Evolutionary conservation across 2,888 invertebrate genomes (phyloP), one percentile per base, ranked within the genome.

Genomic region (Pharmacophagus antenor): DNA sequence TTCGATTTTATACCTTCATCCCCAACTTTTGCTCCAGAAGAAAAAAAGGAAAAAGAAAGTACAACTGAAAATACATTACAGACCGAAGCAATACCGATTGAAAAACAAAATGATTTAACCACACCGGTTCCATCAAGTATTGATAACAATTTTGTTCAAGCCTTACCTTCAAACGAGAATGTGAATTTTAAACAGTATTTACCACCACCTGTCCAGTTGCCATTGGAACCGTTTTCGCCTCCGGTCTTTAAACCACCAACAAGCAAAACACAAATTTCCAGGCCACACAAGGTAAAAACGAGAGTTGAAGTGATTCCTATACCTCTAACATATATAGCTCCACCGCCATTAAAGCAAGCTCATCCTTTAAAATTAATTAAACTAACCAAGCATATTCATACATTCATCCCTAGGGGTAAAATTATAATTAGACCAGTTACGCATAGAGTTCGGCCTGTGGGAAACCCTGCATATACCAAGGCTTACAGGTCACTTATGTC

Each of bases 301-400:
- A 73, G 78, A 21, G 86, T 90, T 0, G 89, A 90, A 70, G 73
- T 90, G 0, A 85, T 86, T 15, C 84, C 83, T 6, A 87, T 88
- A 8, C 89, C 90, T 1, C 67, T 90, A 12, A 79, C 80, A 4
- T 90, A 89, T 58, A 88, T 90, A 12, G 82, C 85, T 17, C 90
- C 88, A 12, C 89, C 88, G 1, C 82, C 86, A 1, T 56, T 80
- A n/a, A 65, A 65, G 41, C 67, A 47, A 67, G 56, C 63, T 18
- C 69, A 70, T 15, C 66, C 67, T 18, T 57, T 67, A 42, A 58
- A 70, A 21, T 52, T 69, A 18, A 68, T 70, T 51, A 59, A 61
- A 42, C 61, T 68, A 4, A 68, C 67, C 10, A 84, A 80, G 63
- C 82, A 88, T 61, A 65, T 85, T 0, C 85, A 88, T 63, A 75